Conservation (phyloP, 2,113 vertebrate genomes). For the Burhinus oedicnemus region DNA sequence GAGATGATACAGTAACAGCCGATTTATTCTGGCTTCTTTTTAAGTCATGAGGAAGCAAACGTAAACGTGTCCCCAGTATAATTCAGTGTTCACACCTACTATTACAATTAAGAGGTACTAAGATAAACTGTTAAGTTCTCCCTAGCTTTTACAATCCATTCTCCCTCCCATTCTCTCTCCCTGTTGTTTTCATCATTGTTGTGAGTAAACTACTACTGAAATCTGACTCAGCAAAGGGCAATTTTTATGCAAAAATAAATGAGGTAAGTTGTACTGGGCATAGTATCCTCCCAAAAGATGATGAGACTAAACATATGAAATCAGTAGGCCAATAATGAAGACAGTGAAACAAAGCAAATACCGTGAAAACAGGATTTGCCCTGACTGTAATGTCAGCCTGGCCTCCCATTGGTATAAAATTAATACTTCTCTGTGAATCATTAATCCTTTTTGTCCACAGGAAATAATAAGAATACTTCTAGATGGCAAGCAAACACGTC, state of each 20-base stretch:
- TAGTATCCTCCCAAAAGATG: not conserved
- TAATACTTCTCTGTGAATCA: not conserved
- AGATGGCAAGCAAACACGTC: not conserved
- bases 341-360: not conserved
- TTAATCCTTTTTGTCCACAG: not conserved
- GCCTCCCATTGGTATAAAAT: not conserved
- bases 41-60: not conserved
- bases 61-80: not conserved
- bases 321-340: not conserved
- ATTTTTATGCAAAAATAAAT: not conserved
- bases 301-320: not conserved
- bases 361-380: not conserved
- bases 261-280: not conserved
- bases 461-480: not conserved
- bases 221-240: not conserved
- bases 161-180: not conserved
- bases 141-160: not conserved
- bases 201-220: not conserved
- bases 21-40: not conserved
- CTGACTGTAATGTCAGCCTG: not conserved
- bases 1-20: conserved; percentile 34
- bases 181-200: not conserved
- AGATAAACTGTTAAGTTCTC: not conserved
- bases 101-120: not conserved
- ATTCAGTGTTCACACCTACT: not conserved